Evolutionary conservation across 2,797 vertebrate genomes (phyloP).

Genomic region (Jordanella pulchra): DNA sequence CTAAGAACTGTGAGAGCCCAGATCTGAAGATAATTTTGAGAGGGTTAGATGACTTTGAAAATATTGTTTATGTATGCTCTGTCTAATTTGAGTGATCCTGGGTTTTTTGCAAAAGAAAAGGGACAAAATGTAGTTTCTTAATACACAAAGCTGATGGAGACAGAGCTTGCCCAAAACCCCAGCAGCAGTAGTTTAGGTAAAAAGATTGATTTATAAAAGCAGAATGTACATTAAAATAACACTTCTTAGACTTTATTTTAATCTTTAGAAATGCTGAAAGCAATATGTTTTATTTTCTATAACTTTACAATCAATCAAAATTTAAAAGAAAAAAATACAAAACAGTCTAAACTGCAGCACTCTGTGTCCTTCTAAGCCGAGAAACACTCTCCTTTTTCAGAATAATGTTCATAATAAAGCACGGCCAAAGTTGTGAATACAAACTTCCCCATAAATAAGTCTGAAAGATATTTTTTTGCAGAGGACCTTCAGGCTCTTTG

Average conservation of each 20-base stretch:
- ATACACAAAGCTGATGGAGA: background rate
- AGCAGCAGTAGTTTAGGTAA: background rate
- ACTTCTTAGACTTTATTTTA: background rate
- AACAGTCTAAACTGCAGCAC: background rate
- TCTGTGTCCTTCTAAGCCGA: slow-evolving; percentile 33
- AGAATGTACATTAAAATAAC: too few relatives aligned
- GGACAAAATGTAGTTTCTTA: too few relatives aligned
- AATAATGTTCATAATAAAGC: slow-evolving; percentile 56
- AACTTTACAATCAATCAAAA: too few relatives aligned
- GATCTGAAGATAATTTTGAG: too few relatives aligned
- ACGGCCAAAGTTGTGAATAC: slow-evolving; percentile 46
- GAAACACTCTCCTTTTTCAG: slow-evolving; percentile 40
- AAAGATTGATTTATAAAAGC: background rate
- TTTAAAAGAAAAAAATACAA: too few relatives aligned
- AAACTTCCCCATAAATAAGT: slow-evolving; percentile 52
- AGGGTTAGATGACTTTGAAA: too few relatives aligned
- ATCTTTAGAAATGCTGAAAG: background rate
- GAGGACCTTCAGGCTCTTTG: slow-evolving; percentile 54
- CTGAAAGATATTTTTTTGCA: slow-evolving; percentile 38
- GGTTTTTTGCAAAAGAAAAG: background rate
- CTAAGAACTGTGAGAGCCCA: too few relatives aligned
- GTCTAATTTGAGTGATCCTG: background rate
- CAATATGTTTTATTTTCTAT: background rate
- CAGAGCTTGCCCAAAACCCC: background rate
- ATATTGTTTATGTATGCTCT: too few relatives aligned